Evolutionary conservation across 2,113 vertebrate genomes (phyloP).

Genomic region (Tylochromis polylepis): DNA sequence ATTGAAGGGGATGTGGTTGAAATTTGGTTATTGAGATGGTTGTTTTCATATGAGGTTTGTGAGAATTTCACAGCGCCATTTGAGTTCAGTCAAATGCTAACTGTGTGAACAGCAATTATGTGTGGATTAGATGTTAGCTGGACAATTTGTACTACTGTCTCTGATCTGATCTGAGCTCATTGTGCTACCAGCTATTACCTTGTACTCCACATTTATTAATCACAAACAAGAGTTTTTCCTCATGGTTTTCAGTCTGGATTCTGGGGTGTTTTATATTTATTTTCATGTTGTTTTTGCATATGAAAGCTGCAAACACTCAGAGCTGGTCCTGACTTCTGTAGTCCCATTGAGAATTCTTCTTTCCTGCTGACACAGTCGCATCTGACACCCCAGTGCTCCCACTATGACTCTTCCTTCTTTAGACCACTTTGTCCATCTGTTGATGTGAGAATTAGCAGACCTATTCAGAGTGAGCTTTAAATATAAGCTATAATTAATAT

Average conservation of each 20-base stretch:
- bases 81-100: neutral
- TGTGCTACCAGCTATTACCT: neutral
- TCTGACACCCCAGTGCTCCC: neutral
- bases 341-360: neutral
- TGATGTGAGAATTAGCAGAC: neutral
- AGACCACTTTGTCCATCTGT: neutral
- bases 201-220: neutral
- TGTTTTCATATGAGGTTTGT: neutral
- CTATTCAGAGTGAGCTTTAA: neutral
- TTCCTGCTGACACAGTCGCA: neutral
- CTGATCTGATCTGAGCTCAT: neutral
- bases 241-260: neutral
- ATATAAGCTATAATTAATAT: neutral
- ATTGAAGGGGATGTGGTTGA: constrained; percentile 50
- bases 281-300: neutral
- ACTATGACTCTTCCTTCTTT: neutral
- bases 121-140: neutral
- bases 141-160: neutral
- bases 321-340: neutral
- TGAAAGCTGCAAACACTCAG: neutral
- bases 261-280: neutral
- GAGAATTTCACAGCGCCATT: neutral
- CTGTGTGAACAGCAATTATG: neutral
- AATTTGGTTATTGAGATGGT: constrained; percentile 29
- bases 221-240: neutral